Evolutionary conservation across 1,140 invertebrate species (phyloP).

Genomic region (Homalodisca vitripennis): DNA sequence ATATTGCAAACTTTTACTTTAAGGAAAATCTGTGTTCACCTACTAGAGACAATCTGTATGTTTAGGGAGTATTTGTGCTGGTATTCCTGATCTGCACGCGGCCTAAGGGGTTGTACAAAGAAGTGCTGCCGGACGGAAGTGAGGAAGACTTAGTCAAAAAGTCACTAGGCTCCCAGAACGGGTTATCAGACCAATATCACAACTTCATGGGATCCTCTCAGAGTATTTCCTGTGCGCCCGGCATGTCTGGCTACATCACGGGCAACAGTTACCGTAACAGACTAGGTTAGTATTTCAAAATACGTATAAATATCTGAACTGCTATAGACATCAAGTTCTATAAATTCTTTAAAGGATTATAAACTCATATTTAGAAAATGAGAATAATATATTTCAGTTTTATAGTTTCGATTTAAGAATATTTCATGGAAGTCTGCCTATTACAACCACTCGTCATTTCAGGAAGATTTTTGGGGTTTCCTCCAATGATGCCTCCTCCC

Average conservation of each 20-base stretch:
- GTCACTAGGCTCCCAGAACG: conserved; percentile 38
- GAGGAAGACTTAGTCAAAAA: conserved; percentile 40
- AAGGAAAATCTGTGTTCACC: neutral
- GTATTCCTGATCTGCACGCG: conserved; percentile 48
- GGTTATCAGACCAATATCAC: conserved; percentile 32
- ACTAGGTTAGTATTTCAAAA: conserved; percentile 58
- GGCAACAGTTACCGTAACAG: conserved; percentile 75
- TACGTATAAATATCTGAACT: neutral
- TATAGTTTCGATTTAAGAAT: neutral
- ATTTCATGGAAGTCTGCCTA: too few species aligned
- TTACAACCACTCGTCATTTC: too few species aligned
- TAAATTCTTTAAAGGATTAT: neutral
- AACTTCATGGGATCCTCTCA: conserved; percentile 26
- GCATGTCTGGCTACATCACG: conserved; percentile 69
- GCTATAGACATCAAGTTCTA: neutral
- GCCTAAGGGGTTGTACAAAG: conserved; percentile 48
- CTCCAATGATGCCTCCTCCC: too few species aligned
- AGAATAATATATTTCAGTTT: neutral
- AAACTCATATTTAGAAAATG: neutral
- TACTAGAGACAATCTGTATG: too few species aligned
- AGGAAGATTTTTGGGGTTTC: too few species aligned
- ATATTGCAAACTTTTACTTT: neutral
- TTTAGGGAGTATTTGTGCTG: conserved; percentile 48
- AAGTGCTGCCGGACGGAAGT: conserved; percentile 42
- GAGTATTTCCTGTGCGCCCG: conserved; percentile 50